Evolutionary conservation across 2,113 vertebrate genomes (phyloP), one percentile per base, ranked within the genome.

Genomic region (Dipodomys stephensi): DNA sequence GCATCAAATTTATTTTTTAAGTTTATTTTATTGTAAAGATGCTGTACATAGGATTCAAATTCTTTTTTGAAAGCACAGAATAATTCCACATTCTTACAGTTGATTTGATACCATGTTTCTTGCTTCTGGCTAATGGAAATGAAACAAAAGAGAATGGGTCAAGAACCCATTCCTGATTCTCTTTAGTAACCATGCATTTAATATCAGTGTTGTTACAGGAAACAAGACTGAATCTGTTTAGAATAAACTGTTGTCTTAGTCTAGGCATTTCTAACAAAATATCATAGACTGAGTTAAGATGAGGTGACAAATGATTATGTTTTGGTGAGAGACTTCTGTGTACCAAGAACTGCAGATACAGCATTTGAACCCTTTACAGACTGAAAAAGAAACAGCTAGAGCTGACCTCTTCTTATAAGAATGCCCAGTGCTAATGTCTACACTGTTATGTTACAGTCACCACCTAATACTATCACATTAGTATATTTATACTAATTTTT

Each of bases 61-160:
- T 89, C 64, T 86, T 69, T 28, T 95, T 46, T 49, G 80, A 39
- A 35, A 89, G 82, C 30, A 57, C 19, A 86, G 44, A 76, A 76
- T 46, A 22, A 88, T 9, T 74, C 69, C 22, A 80, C 80, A 27
- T 39, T 72, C 44, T 77, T 86, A 12, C 1, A 78, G 4, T 22
- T 89, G 5, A 16, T 1, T 57, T 91, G 84, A 53, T 25, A 35
- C 65, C 28, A 81, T 86, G 19, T 46, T 30, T 85, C 69, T 74
- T 76, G 22, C 9, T 65, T 87, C 32, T 79, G 44, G 28, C 4
- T 13, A 67, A 2, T 49, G 44, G 16, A 84, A 90, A 49, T 69
- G 7, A 7, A 1, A 35, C 8, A 44, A 53, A 83, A 64, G 68
- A 64, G 68, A 32, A 77, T 23, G 49, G 60, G 44, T 77, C 16